Conservation (phyloP, 2,888 invertebrate species). For the Zootermopsis nevadensis region DNA sequence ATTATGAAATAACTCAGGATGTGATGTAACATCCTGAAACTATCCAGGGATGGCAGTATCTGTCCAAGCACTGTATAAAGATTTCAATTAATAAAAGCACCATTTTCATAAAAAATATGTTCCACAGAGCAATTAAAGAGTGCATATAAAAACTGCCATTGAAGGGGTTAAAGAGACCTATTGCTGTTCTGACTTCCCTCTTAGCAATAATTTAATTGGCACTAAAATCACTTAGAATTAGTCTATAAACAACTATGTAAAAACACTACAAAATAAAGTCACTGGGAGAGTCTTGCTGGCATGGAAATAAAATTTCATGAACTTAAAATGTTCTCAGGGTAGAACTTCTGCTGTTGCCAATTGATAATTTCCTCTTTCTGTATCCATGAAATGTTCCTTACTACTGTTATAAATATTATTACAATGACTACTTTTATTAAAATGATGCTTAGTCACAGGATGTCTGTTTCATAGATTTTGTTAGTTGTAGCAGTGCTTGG, state of each 20-base stretch:
- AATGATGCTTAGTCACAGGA: conserved; percentile 76
- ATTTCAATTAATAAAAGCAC: not conserved
- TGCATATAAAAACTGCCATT: conserved; percentile 19
- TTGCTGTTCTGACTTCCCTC: not conserved
- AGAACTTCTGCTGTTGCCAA: conserved; percentile 29
- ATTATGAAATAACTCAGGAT: not conserved
- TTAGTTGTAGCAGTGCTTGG: conserved; percentile 68
- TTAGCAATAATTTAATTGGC: conserved; percentile 11
- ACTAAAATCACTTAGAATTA: conserved; percentile 30
- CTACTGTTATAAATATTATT: conserved; percentile 40
- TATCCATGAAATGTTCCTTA: conserved; percentile 25
- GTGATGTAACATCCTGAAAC: too few relatives aligned
- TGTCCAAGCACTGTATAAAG: not conserved
- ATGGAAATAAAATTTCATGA: not conserved
- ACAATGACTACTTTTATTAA: conserved; percentile 34
- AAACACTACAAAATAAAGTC: conserved; percentile 1
- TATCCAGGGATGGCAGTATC: not conserved
- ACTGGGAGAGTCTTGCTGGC: not conserved
- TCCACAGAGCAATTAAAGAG: not conserved
- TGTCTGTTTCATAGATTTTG: conserved; percentile 93
- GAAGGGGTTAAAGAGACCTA: not conserved
- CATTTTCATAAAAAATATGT: not conserved
- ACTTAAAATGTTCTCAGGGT: not conserved
- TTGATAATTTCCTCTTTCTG: conserved; percentile 17
- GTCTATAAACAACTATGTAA: conserved; percentile 2